Evolutionary conservation across 2,888 invertebrate species (phyloP).

Genomic region (Peribatodes rhomboidaria): DNA sequence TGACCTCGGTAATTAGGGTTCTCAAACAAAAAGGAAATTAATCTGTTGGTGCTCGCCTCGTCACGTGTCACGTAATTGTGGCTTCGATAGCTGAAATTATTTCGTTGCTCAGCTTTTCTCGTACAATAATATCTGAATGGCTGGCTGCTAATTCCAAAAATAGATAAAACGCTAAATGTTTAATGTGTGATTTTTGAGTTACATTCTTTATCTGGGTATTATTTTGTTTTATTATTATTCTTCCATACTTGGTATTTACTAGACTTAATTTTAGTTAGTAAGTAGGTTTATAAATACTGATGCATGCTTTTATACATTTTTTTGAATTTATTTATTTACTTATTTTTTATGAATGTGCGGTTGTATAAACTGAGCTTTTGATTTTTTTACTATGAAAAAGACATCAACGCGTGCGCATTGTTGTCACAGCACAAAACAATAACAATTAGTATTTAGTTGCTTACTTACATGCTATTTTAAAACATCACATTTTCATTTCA

Average conservation of each 20-base stretch:
- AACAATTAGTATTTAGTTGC: too few species aligned
- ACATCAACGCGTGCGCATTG: neutral
- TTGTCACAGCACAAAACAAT: too few species aligned
- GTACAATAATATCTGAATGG: slow-evolving; percentile 38
- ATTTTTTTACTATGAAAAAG: neutral
- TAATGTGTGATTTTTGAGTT: slow-evolving; percentile 3
- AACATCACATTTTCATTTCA: too few species aligned
- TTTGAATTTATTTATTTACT: too few species aligned
- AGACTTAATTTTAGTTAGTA: too few species aligned
- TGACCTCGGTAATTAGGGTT: slow-evolving; percentile 58
- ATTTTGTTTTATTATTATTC: too few species aligned
- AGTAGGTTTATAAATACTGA: too few species aligned
- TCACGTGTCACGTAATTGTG: slow-evolving; percentile 61
- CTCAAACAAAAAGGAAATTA: slow-evolving; percentile 59
- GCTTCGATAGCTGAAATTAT: slow-evolving; percentile 53
- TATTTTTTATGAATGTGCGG: too few species aligned
- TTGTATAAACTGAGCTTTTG: neutral
- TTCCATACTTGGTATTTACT: too few species aligned
- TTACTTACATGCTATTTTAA: too few species aligned
- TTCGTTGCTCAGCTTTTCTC: slow-evolving; percentile 50
- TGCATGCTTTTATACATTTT: too few species aligned
- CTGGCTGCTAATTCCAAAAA: slow-evolving; percentile 18
- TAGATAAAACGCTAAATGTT: slow-evolving; percentile 9
- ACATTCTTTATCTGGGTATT: neutral
- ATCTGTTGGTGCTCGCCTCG: slow-evolving; percentile 53